Percentiles rank a stretch among this genome's conserved stretches.
phyloP scores from a whole-genome alignment of 2,113 vertebrate genomes.

The Oceanodroma tethys region DNA sequence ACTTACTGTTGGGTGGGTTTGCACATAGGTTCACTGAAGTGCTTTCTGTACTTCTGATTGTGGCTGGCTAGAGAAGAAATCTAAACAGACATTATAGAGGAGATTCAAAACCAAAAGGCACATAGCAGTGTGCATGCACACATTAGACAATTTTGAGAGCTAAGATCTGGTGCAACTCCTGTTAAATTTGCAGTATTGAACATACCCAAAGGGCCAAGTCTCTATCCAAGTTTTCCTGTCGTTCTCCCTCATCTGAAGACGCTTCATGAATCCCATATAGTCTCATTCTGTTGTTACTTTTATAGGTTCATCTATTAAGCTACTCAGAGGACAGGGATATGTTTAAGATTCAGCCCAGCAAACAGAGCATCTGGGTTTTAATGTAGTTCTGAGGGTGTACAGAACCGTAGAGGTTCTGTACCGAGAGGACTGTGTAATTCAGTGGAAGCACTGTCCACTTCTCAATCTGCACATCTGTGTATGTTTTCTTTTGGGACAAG shows the following conservation, averaged over 20 bases:
- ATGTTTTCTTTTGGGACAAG: neutral
- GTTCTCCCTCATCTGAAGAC: neutral
- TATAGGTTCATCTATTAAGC: neutral
- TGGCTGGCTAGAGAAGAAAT: neutral
- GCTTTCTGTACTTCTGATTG: neutral
- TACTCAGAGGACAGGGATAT: neutral
- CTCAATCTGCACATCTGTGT: neutral
- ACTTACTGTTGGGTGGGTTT: neutral
- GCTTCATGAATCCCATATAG: neutral
- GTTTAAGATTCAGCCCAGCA: neutral
- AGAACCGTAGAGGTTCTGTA: neutral
- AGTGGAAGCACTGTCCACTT: neutral
- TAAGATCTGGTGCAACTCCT: neutral
- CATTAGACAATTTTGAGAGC: neutral
- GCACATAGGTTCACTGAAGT: neutral
- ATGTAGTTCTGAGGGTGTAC: neutral
- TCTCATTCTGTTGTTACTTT: neutral
- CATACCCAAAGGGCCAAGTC: neutral
- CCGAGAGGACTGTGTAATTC: neutral
- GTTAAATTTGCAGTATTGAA: neutral
- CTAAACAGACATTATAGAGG: no score
- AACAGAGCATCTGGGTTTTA: neutral
- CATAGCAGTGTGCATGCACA: neutral
- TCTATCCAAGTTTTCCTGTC: neutral
- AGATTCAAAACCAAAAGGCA: neutral